Conservation (phyloP, 2,113 vertebrate genomes). For the Hyperoodon ampullatus region DNA sequence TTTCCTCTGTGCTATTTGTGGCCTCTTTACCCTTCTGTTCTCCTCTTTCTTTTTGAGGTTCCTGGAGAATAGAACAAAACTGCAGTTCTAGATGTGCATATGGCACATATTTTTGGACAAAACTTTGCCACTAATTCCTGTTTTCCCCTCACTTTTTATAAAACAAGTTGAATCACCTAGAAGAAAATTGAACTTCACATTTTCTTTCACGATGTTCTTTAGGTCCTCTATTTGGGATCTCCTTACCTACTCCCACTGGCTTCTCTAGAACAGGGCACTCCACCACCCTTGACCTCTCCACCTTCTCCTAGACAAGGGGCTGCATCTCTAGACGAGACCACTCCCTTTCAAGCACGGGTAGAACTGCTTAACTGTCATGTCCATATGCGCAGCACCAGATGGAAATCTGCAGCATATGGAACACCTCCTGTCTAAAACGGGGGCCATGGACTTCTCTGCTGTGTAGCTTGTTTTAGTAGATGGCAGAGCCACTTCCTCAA, state of each 20-base stretch:
- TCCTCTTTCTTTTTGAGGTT: not conserved
- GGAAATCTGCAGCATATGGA: not conserved
- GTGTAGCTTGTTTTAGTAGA: not conserved
- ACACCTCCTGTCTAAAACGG: not conserved
- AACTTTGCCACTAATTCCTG: not conserved
- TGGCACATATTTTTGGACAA: slow-evolving; percentile 26
- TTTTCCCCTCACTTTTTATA: not conserved
- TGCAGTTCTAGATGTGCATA: not conserved
- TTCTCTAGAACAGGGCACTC: not conserved
- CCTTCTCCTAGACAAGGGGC: not conserved
- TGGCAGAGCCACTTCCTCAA: not conserved
- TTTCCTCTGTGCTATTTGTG: slow-evolving; percentile 26
- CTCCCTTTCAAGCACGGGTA: not conserved
- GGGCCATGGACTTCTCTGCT: not conserved
- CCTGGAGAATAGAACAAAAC: not conserved
- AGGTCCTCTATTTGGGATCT: not conserved
- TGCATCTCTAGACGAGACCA: not conserved
- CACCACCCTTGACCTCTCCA: not conserved
- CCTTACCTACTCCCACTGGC: not conserved
- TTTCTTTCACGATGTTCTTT: not conserved
- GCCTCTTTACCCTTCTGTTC: not conserved
- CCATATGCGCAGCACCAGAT: not conserved
- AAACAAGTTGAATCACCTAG: not conserved
- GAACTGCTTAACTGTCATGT: not conserved
- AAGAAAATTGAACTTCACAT: not conserved